Conservation (phyloP, 2,888 invertebrate species). For the Miltochrista miniata region DNA sequence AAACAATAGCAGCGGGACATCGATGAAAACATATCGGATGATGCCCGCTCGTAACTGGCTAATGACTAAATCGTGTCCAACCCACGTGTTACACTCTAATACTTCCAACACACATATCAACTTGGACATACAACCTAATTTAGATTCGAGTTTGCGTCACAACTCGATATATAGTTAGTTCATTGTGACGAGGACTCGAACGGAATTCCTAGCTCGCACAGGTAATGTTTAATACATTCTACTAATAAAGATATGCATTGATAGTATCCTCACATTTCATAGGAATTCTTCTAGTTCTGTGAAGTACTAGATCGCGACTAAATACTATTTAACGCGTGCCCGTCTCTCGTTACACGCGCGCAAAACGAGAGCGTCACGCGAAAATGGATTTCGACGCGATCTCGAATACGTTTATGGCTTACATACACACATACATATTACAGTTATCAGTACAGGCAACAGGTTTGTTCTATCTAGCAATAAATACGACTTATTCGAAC, state of each 20-base stretch:
- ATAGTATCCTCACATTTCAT: constrained; percentile 32
- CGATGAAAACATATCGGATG: constrained; percentile 50
- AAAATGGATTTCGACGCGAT: constrained; percentile 17
- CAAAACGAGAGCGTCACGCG: constrained; percentile 13
- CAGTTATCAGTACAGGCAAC: constrained; percentile 3
- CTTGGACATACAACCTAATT: constrained; percentile 33
- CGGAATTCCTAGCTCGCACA: constrained; percentile 36
- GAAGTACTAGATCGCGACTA: constrained; percentile 12
- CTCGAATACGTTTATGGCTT: background rate
- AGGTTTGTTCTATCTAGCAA: constrained; percentile 14
- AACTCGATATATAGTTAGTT: constrained; percentile 21
- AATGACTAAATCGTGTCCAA: constrained; percentile 20
- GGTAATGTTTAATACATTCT: constrained; percentile 40
- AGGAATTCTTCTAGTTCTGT: constrained; percentile 31
- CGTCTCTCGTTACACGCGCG: constrained; percentile 19
- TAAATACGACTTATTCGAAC: constrained; percentile 21
- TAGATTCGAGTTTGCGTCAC: constrained; percentile 37
- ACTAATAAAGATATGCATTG: constrained; percentile 44
- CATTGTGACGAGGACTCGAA: constrained; percentile 7
- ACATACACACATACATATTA: background rate
- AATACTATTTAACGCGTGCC: constrained; percentile 15
- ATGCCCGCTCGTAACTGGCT: constrained; percentile 37
- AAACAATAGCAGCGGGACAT: constrained; percentile 42
- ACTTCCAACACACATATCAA: constrained; percentile 24
- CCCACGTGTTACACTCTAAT: constrained; percentile 27